These are phyloP conservation scores for Labia minor DNA, from an alignment of 2,888 invertebrate species.

Conservation along the genomic window DNA sequence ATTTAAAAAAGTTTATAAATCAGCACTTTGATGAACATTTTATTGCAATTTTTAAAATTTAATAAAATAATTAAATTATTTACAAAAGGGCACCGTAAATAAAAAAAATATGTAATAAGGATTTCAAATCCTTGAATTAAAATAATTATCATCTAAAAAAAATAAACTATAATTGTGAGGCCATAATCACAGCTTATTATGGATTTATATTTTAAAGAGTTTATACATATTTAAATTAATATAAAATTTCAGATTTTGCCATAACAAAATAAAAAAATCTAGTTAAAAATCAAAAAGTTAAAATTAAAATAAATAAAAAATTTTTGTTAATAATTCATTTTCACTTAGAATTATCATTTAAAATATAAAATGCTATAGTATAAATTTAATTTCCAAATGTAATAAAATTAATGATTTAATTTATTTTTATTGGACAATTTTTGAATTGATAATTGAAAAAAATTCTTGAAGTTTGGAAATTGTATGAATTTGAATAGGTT, in stretches of 20 bases:
- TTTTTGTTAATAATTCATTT: not conserved
- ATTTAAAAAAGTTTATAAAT: not conserved
- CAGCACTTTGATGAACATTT: not conserved
- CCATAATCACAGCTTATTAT: slow-evolving; percentile 1
- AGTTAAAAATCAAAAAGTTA: not conserved
- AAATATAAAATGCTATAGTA: no score
- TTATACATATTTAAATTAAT: not conserved
- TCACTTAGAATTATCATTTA: not conserved
- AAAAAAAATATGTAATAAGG: not conserved
- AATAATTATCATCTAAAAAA: not conserved
- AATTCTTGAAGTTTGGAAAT: not conserved
- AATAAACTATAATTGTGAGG: not conserved
- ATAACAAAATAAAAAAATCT: not conserved
- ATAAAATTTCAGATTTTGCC: not conserved
- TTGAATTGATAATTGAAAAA: not conserved
- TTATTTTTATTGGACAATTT: not conserved
- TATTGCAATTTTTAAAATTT: not conserved
- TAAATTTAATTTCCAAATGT: no score
- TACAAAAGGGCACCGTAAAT: not conserved
- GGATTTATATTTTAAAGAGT: not conserved
- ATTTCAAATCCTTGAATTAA: not conserved
- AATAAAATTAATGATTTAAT: not conserved
- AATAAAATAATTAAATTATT: not conserved
- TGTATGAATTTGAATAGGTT: not conserved
- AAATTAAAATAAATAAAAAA: not conserved